These are phyloP conservation scores for Cinclus cinclus DNA, from an alignment of 2,113 vertebrate genomes.

Conservation along the genomic window DNA sequence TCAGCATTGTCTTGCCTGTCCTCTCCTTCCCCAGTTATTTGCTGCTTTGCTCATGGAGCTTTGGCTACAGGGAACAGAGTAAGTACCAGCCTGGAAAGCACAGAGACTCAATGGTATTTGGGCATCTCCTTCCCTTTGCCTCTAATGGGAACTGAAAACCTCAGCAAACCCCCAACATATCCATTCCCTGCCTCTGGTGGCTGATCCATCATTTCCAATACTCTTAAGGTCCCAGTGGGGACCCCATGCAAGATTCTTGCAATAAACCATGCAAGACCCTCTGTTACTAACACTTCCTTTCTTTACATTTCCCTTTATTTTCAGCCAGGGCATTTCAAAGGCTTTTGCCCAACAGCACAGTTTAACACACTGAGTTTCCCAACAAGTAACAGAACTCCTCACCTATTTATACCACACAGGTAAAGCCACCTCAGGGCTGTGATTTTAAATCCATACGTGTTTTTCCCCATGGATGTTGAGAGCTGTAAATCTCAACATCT, in stretches of 20 bases:
- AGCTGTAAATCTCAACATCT: conserved; percentile 39
- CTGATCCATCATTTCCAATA: not conserved
- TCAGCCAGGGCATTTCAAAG: not conserved
- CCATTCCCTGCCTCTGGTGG: not conserved
- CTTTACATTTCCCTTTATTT: not conserved
- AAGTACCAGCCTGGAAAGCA: not conserved
- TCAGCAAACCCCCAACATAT: not conserved
- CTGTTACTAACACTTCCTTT: not conserved
- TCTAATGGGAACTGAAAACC: not conserved
- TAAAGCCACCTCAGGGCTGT: not conserved
- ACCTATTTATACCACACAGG: not conserved
- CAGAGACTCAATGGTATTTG: not conserved
- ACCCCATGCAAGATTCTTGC: not conserved
- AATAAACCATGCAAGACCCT: not conserved
- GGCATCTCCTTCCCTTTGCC: not conserved
- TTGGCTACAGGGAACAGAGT: not conserved
- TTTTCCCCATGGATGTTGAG: not conserved
- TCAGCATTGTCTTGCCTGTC: not conserved
- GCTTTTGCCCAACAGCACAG: not conserved
- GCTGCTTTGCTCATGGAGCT: not conserved
- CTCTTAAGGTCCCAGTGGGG: not conserved
- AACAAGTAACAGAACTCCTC: not conserved
- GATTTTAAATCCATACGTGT: not conserved
- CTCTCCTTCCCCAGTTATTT: not conserved
- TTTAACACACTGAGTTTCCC: not conserved